phyloP scores from a whole-genome alignment of 1,140 invertebrate genomes.

The Galleria mellonella region DNA sequence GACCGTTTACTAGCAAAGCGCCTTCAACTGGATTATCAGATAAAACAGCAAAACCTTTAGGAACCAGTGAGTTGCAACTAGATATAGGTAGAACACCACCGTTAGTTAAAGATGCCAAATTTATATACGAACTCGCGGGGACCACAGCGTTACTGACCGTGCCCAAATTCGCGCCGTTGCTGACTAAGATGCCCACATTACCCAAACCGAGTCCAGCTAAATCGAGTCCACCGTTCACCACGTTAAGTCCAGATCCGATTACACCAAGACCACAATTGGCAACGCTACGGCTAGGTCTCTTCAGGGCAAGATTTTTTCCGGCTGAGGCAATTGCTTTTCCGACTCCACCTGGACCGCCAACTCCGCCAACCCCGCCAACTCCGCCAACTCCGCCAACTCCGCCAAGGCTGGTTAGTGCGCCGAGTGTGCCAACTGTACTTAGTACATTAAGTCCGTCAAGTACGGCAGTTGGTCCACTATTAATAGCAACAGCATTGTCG shows the following conservation, averaged over 20 bases:
- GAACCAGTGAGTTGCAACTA: slow-evolving; percentile 10
- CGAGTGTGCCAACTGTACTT: neutral
- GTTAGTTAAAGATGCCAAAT: neutral
- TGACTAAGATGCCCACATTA: neutral
- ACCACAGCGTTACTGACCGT: too few relatives aligned
- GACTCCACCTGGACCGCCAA: too few relatives aligned
- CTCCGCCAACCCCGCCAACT: neutral
- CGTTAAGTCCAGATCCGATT: neutral
- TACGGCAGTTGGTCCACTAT: neutral
- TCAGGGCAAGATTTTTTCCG: too few relatives aligned
- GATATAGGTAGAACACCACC: neutral
- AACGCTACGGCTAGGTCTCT: too few relatives aligned
- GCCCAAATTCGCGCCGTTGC: too few relatives aligned
- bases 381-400: neutral
- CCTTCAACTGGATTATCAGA: slow-evolving; percentile 22
- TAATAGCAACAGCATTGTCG: neutral
- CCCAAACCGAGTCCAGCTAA: neutral
- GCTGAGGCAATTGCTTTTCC: too few relatives aligned
- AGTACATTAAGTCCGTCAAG: neutral
- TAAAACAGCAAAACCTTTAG: slow-evolving; percentile 17
- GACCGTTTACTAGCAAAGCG: slow-evolving; percentile 18
- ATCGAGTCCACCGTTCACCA: neutral
- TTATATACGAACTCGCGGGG: too few relatives aligned
- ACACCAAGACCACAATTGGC: neutral
- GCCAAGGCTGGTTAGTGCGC: neutral